Conservation (phyloP, 1,140 invertebrate species). For the Pararge aegeria region DNA sequence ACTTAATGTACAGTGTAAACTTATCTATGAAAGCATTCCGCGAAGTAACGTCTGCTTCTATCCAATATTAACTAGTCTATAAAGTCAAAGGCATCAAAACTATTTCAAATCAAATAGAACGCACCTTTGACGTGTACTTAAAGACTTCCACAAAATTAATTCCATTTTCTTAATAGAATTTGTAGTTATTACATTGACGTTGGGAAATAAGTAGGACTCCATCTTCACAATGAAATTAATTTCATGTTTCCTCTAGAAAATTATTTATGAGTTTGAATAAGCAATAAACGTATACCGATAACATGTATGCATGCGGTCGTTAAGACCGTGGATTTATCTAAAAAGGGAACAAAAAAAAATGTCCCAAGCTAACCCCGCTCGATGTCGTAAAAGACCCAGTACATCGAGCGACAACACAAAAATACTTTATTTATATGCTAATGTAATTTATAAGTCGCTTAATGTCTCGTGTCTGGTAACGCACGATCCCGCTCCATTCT, state of each 20-base stretch:
- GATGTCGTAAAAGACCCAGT: constrained; percentile 68
- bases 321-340: constrained; percentile 73
- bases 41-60: too few species aligned
- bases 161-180: neutral
- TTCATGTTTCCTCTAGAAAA: constrained; percentile 66
- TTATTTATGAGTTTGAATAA: constrained; percentile 75
- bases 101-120: too few species aligned
- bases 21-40: too few species aligned
- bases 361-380: constrained; percentile 56
- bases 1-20: too few species aligned
- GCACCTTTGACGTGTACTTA: too few species aligned
- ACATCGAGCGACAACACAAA: constrained; percentile 68
- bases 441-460: constrained; percentile 80
- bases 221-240: constrained; percentile 72
- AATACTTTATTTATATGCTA: constrained; percentile 80
- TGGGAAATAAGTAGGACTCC: constrained; percentile 29
- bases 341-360: constrained; percentile 68
- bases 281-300: constrained; percentile 74
- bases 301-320: constrained; percentile 72
- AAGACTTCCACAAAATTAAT: too few species aligned
- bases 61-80: too few species aligned
- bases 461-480: constrained; percentile 77
- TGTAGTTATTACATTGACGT: constrained; percentile 17
- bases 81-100: too few species aligned
- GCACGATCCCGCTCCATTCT: constrained; percentile 74